Percentiles rank a stretch among this genome's conserved stretches.
These are phyloP conservation scores for Ptiloglossa arizonensis DNA, from an alignment of 1,140 invertebrate genomes.

Conservation along the genomic window DNA sequence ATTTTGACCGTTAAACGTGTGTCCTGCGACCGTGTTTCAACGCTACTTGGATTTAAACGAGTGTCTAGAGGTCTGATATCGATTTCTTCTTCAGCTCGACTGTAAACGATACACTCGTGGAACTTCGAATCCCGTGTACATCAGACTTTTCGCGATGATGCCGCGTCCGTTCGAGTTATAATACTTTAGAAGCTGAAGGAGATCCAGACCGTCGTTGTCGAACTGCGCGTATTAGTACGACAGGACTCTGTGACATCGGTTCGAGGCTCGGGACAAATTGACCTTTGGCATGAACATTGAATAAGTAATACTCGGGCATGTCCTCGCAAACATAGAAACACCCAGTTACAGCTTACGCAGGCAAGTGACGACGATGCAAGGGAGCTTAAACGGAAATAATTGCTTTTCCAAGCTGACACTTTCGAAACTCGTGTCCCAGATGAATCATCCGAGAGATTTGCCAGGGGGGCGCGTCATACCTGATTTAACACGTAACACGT, in stretches of 20 bases:
- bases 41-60: too few species aligned
- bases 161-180: not conserved
- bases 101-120: too few species aligned
- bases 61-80: too few species aligned
- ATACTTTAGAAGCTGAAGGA: not conserved
- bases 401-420: slow-evolving; percentile 48
- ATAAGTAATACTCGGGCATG: slow-evolving; percentile 41
- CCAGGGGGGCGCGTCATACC: slow-evolving; percentile 14
- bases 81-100: too few species aligned
- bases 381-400: slow-evolving; percentile 47
- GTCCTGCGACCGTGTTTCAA: too few species aligned
- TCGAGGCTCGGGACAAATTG: slow-evolving; percentile 59
- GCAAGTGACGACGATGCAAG: slow-evolving; percentile 28
- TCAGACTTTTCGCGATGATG: too few species aligned
- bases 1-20: too few species aligned
- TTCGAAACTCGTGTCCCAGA: slow-evolving; percentile 9
- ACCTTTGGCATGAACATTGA: slow-evolving; percentile 41
- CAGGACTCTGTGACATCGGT: slow-evolving; percentile 45
- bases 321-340: not conserved
- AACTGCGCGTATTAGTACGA: slow-evolving; percentile 8
- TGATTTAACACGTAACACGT: slow-evolving; percentile 11
- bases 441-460: slow-evolving; percentile 30
- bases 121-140: too few species aligned
- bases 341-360: not conserved
- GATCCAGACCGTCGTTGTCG: slow-evolving; percentile 43